phyloP scores from a whole-genome alignment of 92 coral and sea anemone genomes.

The Epizoanthus scotinus region DNA sequence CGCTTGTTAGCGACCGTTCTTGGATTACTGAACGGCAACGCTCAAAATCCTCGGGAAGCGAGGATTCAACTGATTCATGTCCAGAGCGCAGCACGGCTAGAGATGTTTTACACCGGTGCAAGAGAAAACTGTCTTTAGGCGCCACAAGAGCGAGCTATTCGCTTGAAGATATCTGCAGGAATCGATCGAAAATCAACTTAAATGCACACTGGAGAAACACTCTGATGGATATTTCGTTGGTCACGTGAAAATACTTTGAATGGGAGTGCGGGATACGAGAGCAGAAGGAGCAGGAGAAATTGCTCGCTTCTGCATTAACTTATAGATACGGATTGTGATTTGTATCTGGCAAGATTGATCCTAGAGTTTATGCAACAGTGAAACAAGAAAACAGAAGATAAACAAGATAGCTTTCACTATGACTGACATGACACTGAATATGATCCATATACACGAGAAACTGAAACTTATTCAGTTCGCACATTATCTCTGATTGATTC shows the following conservation, averaged over 20 bases:
- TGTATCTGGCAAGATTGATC: too few relatives aligned
- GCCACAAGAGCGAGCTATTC: conserved; percentile 30
- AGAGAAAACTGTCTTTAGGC: conserved; percentile 59
- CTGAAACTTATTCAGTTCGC: too few relatives aligned
- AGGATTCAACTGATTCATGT: background rate
- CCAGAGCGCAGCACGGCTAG: conserved; percentile 49
- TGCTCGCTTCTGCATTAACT: background rate
- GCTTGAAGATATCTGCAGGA: conserved; percentile 20
- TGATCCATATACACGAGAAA: too few relatives aligned
- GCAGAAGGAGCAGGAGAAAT: background rate
- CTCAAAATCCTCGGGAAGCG: conserved; percentile 27
- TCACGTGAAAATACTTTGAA: background rate
- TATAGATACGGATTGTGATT: background rate
- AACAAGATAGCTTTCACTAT: too few relatives aligned
- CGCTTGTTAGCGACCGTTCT: conserved; percentile 62
- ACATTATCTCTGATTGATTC: too few relatives aligned
- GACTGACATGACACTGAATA: too few relatives aligned
- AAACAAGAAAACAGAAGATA: too few relatives aligned
- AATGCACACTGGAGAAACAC: conserved; percentile 33
- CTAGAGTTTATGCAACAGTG: too few relatives aligned
- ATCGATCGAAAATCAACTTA: conserved; percentile 12
- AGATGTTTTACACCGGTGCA: conserved; percentile 65
- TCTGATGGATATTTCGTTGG: conserved; percentile 29
- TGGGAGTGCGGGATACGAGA: background rate
- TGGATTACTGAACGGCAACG: conserved; percentile 57